Conservation (phyloP, 2,797 vertebrate genomes). For the Gallirallus australis region DNA sequence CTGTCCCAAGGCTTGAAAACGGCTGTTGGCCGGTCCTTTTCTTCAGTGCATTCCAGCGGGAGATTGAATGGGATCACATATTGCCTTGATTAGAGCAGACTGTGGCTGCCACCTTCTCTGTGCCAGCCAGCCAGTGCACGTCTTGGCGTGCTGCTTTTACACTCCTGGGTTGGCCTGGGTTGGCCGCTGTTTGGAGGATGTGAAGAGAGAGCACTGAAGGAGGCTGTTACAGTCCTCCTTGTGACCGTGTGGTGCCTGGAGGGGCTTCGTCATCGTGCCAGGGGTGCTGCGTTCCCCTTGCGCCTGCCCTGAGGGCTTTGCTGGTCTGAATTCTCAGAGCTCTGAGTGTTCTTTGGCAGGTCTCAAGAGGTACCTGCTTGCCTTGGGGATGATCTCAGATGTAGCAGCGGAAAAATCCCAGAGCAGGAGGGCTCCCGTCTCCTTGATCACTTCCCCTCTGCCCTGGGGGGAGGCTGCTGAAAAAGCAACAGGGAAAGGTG, state of each 20-base stretch:
- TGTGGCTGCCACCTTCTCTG: not conserved
- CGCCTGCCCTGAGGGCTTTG: not conserved
- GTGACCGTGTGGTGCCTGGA: not conserved
- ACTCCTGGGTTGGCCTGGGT: not conserved
- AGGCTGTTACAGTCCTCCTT: not conserved
- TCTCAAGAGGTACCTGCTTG: conserved; percentile 68
- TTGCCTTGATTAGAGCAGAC: conserved; percentile 43
- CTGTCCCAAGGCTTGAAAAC: not conserved
- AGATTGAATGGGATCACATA: conserved; percentile 29
- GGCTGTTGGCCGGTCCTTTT: conserved; percentile 32
- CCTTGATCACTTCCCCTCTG: conserved; percentile 66
- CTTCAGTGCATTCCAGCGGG: conserved; percentile 11
- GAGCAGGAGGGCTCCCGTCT: conserved; percentile 65
- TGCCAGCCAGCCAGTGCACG: not conserved
- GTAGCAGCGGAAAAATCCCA: conserved; percentile 68
- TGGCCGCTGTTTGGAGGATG: not conserved
- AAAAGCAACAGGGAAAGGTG: conserved; percentile 66
- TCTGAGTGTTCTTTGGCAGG: conserved; percentile 71
- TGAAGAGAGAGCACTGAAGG: not conserved
- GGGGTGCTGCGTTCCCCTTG: not conserved
- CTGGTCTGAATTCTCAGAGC: not conserved
- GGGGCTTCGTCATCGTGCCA: not conserved
- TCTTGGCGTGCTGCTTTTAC: not conserved
- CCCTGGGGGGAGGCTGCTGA: conserved; percentile 63
- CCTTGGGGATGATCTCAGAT: conserved; percentile 68